Base-by-base conservation (phyloP, 1,140 invertebrate species). In the Hormaphis cornu region DNA sequence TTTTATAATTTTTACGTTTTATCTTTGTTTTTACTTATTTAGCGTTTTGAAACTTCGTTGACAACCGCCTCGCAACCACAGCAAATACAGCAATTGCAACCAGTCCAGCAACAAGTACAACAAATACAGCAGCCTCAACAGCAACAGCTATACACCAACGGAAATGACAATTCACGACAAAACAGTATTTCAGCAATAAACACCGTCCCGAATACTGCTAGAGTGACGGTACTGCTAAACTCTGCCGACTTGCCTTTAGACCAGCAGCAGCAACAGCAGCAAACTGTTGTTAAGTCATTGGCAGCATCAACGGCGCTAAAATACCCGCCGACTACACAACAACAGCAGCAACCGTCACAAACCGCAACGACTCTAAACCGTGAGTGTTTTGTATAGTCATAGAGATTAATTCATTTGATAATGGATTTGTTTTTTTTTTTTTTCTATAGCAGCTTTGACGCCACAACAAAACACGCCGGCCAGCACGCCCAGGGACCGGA, bases 381-480 rank as follows among this genome's bases (percentile, higher is more conserved):
- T 69, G 26, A 56, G 66, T 69, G 16, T n/a, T 9, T 3, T 59
- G n/a, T 9, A 4, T 26, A 26, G 14, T 20, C 3, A 56, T 53
- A 26, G 10, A 24, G 28, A 9, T 4, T n/a, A 30, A 6, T 53
- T 53, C 18, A 9, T 24, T 16, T n/a, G 16, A 30, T 53, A 6
- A 53, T 26, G 5, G 22, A 53, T 22, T 53, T 53, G 10, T 22
- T 63, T 1, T 28, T 18, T 33, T 30, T 3, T 48, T 14, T 4
- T 7, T 9, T 46, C 16, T 63, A 2, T 26, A 3, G 5, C 26
- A 75, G 76, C 75, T 20, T 79, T 78, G 28, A 77, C 78, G 28
- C 75, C 78, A 26, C 77, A 78, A 42, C 75, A 78, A 74, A 76
- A 76, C 40, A 80, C 79, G 12, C 78, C 79, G 18, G 78, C 78